phyloP scores from a whole-genome alignment of 1,140 invertebrate species.

The Oryctes rhinoceros region DNA sequence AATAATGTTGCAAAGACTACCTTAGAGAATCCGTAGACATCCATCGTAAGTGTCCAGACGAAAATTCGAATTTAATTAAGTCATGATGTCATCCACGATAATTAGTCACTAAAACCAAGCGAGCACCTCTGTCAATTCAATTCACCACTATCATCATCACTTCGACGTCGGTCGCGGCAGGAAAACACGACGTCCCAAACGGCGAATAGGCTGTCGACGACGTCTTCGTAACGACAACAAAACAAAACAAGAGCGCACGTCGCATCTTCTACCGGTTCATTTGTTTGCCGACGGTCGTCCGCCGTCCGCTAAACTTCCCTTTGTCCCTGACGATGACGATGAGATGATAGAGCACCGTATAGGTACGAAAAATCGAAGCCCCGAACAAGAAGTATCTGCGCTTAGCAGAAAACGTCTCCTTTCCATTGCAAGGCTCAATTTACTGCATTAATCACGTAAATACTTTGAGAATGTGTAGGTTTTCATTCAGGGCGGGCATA shows the following conservation, averaged over 20 bases:
- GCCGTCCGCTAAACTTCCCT: neutral
- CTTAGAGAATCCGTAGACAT: neutral
- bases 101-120: neutral
- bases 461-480: conserved; percentile 59
- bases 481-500: conserved; percentile 59
- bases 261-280: conserved; percentile 3
- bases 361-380: conserved; percentile 35
- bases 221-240: neutral
- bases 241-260: neutral
- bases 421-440: conserved; percentile 57
- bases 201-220: neutral
- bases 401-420: conserved; percentile 52
- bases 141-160: conserved; percentile 13
- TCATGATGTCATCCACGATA: conserved; percentile 2
- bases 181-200: neutral
- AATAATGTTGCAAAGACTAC: neutral
- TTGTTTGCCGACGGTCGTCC: neutral
- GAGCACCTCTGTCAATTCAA: neutral
- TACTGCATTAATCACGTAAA: conserved; percentile 60
- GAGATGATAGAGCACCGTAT: neutral
- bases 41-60: conserved; percentile 6
- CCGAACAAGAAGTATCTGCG: conserved; percentile 41
- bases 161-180: neutral
- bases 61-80: neutral
- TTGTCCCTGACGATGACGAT: conserved; percentile 1